Evolutionary conservation across 2,888 invertebrate genomes (phyloP), one percentile per base, ranked within the genome.

Genomic region (Ornithoptera priamus): DNA sequence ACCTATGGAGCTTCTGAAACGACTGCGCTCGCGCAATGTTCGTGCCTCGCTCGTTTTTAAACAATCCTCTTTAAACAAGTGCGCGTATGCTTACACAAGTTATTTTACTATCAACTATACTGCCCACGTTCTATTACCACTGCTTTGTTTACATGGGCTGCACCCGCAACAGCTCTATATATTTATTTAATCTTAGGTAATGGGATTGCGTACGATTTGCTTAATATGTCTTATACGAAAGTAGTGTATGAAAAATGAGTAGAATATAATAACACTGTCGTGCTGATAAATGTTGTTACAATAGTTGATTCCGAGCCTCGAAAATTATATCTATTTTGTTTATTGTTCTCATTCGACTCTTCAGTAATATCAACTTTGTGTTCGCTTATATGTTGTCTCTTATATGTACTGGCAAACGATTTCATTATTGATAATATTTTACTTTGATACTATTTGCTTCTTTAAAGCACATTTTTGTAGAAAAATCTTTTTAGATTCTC

Each of bases 41-140:
- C 74, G 75, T 77, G 78, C 72, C 65, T 62, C 65, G 77, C 72
- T 68, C 75, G 77, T 82, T 80, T 81, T 77, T 80, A 84, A 85
- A 85, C 84, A 84, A 81, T 80, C 77, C 80, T 85, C 87, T 89
- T 90, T 89, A 85, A 84, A 87, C 89, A 91, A 91, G 90, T 91
- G 91, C 88, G 84, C 81, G 82, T 85, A 82, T 84, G 85, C 80
- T 84, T 84, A 81, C 80, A 82, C 81, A 89, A 87, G 81, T 84
- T 82, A 86, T 88, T 88, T 86, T 80, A 84, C 82, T 81, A 82
- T 81, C 77, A 77, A 74, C 74, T 72, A 85, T 83, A 83, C 84
- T 71, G 77, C 80, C 78, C 87, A 83, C 85, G 84, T 80, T 74
- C 73, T 74, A 74, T 71, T 75, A 71, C 71, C 22, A 69, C 65